A percentile compares a stretch with the other conserved stretches of the same genome.
Evolutionary conservation across 1,140 invertebrate species (phyloP).

Genomic region (Carposina sasakii): DNA sequence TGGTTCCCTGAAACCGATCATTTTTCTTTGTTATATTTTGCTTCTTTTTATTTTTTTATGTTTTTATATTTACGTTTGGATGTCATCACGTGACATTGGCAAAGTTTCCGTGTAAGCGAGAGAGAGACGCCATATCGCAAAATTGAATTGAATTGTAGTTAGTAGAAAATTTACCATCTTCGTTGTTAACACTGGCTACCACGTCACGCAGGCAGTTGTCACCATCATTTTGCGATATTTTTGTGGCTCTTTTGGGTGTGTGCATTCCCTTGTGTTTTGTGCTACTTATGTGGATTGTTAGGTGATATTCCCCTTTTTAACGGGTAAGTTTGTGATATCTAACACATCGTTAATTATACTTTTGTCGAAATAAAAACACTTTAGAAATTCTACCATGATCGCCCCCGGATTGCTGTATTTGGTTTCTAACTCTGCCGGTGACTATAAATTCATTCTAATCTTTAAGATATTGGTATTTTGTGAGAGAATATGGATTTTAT

Average conservation of each 20-base stretch:
- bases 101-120: too few relatives aligned
- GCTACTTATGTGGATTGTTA: constrained; percentile 72
- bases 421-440: constrained; percentile 39
- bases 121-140: too few relatives aligned
- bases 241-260: constrained; percentile 68
- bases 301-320: constrained; percentile 67
- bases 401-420: constrained; percentile 30
- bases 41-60: too few relatives aligned
- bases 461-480: constrained; percentile 35
- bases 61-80: too few relatives aligned
- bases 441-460: constrained; percentile 47
- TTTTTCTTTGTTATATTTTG: too few relatives aligned
- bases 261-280: constrained; percentile 71
- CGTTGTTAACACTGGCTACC: constrained; percentile 51
- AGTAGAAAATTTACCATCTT: background rate
- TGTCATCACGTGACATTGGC: too few relatives aligned
- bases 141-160: too few relatives aligned
- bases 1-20: too few relatives aligned
- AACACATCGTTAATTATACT: constrained; percentile 2
- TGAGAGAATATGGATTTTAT: too few relatives aligned
- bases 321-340: constrained; percentile 55
- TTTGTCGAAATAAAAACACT: constrained; percentile 15
- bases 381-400: constrained; percentile 15
- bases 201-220: constrained; percentile 68
- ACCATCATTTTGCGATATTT: constrained; percentile 70